These are phyloP conservation scores for Chrysemys picta DNA, from an alignment of 2,113 vertebrate genomes.

Conservation along the genomic window DNA sequence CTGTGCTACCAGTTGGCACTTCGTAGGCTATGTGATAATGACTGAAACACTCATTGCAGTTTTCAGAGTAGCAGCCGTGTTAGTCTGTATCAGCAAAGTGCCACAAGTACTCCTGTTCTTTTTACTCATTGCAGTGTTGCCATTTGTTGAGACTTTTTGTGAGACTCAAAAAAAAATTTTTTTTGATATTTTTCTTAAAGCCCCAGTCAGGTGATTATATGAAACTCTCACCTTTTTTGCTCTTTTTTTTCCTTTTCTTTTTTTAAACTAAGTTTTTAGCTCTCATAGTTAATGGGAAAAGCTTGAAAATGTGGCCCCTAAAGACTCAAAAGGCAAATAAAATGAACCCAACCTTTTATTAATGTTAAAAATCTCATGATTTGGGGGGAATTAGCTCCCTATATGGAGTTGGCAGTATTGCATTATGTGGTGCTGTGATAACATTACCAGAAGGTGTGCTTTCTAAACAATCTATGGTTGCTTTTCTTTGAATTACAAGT, in stretches of 20 bases:
- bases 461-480: slow-evolving; percentile 2
- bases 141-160: neutral
- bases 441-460: slow-evolving; percentile 24
- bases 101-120: too few species aligned
- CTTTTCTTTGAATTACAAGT: neutral
- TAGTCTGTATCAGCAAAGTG: too few species aligned
- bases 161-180: too few species aligned
- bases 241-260: neutral
- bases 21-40: neutral
- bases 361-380: neutral
- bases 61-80: too few species aligned
- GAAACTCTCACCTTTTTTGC: accelerated
- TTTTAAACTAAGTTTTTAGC: neutral
- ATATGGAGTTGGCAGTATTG: neutral
- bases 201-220: neutral
- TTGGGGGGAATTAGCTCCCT: neutral
- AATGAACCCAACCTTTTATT: neutral
- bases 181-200: neutral
- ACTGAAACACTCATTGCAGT: neutral
- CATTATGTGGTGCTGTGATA: neutral
- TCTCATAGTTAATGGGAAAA: neutral
- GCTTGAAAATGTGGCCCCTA: neutral
- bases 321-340: neutral
- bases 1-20: neutral
- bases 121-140: accelerated